These are phyloP conservation scores for Gibbula magus DNA, from an alignment of 2,888 invertebrate genomes.

Conservation along the genomic window DNA sequence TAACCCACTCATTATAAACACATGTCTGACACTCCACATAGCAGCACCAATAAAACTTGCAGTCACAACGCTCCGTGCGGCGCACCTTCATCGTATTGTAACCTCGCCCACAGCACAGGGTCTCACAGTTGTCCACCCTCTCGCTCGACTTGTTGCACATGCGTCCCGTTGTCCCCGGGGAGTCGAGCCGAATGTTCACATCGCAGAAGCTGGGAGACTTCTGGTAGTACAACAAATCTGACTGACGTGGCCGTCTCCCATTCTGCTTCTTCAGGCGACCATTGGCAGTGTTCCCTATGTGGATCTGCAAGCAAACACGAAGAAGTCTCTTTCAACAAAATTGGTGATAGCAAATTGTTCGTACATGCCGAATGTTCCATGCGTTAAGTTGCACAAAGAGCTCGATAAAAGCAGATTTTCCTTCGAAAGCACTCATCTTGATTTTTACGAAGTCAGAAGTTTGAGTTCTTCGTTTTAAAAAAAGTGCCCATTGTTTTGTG, in stretches of 20 bases:
- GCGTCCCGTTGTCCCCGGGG: conserved; percentile 70
- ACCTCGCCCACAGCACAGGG: conserved; percentile 70
- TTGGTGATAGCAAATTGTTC: not conserved
- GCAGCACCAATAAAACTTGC: conserved; percentile 75
- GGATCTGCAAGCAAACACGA: conserved; percentile 49
- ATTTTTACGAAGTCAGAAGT: too few relatives aligned
- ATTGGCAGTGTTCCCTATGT: conserved; percentile 57
- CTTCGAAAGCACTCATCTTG: too few relatives aligned
- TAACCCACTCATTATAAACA: conserved; percentile 83
- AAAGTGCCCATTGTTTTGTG: too few relatives aligned
- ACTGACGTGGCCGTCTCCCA: conserved; percentile 53
- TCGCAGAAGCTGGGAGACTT: conserved; percentile 96
- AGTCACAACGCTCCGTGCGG: conserved; percentile 70
- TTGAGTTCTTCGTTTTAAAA: too few relatives aligned
- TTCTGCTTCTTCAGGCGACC: conserved; percentile 52
- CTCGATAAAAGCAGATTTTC: too few relatives aligned
- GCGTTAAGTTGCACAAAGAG: too few relatives aligned
- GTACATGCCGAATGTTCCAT: too few relatives aligned
- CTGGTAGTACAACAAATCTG: conserved; percentile 88
- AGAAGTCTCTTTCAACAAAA: too few relatives aligned
- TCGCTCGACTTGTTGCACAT: conserved; percentile 69
- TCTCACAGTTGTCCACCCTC: conserved; percentile 68
- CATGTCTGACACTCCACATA: conserved; percentile 73
- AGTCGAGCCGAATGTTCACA: conserved; percentile 68
- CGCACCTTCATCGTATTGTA: conserved; percentile 78